A percentile compares a stretch with the other conserved stretches of the same genome.
Evolutionary conservation across 2,113 vertebrate species (phyloP).

Genomic region (Sceloporus tristichus): DNA sequence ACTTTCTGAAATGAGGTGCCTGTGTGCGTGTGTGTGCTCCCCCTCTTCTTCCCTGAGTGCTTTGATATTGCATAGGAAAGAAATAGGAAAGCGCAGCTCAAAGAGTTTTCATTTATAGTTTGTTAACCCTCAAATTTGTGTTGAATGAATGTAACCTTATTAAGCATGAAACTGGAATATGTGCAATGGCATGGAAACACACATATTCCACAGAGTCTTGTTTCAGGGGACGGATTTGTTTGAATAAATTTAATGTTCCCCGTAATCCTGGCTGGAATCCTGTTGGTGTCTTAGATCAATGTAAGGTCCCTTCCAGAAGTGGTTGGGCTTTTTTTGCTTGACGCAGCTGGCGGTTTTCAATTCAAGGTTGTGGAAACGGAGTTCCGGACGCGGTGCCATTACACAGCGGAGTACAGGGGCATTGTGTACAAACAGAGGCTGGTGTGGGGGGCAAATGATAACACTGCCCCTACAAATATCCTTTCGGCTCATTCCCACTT

Average conservation of each 20-base stretch:
- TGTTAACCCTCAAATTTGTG: conserved; percentile 43
- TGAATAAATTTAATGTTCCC: conserved; percentile 64
- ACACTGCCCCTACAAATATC: too few relatives aligned
- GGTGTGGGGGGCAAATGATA: too few relatives aligned
- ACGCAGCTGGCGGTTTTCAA: too few relatives aligned
- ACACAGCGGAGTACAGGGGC: too few relatives aligned
- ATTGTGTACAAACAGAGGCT: too few relatives aligned
- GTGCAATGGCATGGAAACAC: conserved; percentile 44
- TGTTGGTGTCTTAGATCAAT: too few relatives aligned
- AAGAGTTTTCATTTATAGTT: conserved; percentile 30
- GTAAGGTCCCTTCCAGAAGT: too few relatives aligned
- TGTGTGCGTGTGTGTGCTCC: too few relatives aligned
- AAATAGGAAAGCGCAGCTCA: conserved; percentile 12
- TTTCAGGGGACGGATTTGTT: conserved; percentile 39
- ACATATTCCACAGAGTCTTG: conserved; percentile 41
- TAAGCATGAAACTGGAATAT: conserved; percentile 49
- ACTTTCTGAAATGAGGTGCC: conserved; percentile 63
- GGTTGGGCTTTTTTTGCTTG: too few relatives aligned
- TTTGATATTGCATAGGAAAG: conserved; percentile 44
- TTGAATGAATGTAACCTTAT: neutral
- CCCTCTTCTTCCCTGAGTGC: conserved; percentile 40
- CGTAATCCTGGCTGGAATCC: conserved; percentile 16
- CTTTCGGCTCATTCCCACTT: too few relatives aligned
- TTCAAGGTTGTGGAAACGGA: too few relatives aligned
- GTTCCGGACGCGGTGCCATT: too few relatives aligned